Base-by-base conservation (phyloP, 2,888 invertebrate genomes). In the Smittia sp. region DNA sequence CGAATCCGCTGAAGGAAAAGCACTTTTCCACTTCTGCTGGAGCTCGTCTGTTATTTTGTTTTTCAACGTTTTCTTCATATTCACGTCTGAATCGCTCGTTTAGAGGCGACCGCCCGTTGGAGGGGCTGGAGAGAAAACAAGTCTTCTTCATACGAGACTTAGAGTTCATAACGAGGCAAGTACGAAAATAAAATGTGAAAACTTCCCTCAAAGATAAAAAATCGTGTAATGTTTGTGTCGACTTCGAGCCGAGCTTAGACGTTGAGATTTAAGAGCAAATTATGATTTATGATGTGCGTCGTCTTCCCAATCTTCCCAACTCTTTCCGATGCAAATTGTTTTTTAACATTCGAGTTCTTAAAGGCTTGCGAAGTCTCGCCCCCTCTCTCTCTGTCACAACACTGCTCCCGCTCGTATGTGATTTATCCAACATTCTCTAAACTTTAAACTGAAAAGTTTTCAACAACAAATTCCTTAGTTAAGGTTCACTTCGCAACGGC, bases 31-130 rank as follows among this genome's bases (percentile, higher is more conserved):
- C 46, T 46, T 46, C 46, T 46, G 2, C 15, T 2, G 3, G 9
- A n/a, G 46, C 46, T 46, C 15, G n/a, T n/a, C 46, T n/a, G 46
- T 46, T 46, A 46, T 46, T 46, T 46, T 46, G 15, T 46, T 46
- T 46, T 46, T 2, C 46, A 46, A 32, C 32, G 9, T 32, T 32
- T 32, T 32, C 9, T 32, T 32, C 32, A 32, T 32, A 3, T 32
- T 32, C 9, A 32, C 32, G 3, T 46, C 46, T 15, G n/a, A 46
- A 46, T 46, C n/a, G 46, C 46, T 46, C 46, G 46, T 46, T 46
- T 46, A 11, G 46, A 46, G 15, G 11, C 6, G 46, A 11, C 11
- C 2, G 11, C 46, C 46, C 46, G 11, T 46, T 32, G 32, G 9
- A 32, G 32, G 32, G 32, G 32, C 32, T 32, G 32, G 32, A 9